phyloP scores from a whole-genome alignment of 2,797 vertebrate species.

The Myotis pilosus region DNA sequence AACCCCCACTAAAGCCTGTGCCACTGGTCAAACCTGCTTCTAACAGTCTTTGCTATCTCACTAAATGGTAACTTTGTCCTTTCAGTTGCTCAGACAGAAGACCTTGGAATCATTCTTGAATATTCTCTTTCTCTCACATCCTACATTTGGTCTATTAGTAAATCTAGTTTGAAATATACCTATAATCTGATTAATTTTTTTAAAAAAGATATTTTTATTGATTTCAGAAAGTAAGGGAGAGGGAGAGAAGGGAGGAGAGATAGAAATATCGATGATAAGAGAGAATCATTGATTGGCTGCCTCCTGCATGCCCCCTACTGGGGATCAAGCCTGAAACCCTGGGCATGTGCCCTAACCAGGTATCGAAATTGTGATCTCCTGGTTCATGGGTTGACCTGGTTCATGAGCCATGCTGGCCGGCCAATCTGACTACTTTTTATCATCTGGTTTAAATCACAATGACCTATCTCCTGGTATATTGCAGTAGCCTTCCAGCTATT shows the following conservation, averaged over 20 bases:
- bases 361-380: no score
- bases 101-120: neutral
- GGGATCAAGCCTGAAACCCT: no score
- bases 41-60: neutral
- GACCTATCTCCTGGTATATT: neutral
- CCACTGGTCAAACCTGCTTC: neutral
- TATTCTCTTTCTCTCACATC: conserved; percentile 12
- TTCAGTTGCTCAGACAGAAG: neutral
- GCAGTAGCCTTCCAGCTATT: neutral
- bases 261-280: no score
- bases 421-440: neutral
- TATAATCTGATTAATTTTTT: neutral
- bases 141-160: conserved; percentile 1
- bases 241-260: no score
- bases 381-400: no score
- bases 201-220: no score
- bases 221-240: no score
- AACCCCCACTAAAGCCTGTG: neutral
- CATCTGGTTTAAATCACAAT: neutral
- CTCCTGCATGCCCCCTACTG: no score
- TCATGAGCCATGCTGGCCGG: no score
- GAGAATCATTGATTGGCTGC: no score
- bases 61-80: conserved; percentile 29
- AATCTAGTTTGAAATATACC: conserved; percentile 5
- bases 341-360: no score